Evolutionary conservation across 2,797 vertebrate genomes (phyloP), one percentile per base, ranked within the genome.

Genomic region (Zenarchopterus dispar): DNA sequence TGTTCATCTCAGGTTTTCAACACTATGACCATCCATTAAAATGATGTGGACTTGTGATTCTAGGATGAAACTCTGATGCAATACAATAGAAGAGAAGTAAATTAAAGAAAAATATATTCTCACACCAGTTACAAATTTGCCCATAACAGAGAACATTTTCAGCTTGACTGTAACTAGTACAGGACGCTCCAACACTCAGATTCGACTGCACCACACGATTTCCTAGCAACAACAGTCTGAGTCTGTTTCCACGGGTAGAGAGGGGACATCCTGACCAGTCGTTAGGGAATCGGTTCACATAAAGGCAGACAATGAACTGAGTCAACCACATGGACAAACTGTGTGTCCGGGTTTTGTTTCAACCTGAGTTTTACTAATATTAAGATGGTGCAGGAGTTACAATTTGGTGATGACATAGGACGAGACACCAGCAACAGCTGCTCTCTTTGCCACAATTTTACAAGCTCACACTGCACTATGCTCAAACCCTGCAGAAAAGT

Each of bases 161-260:
- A 45, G 22, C n/a, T 19, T 42, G 10, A 64, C 31, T 70, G 42
- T 50, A 23, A 36, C 17, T 56, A 18, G 31, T 36, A 52, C 49
- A 67, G 41, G 19, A 16, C n/a, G n/a, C 45, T 53, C 39, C 39
- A 26, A 61, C 31, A 24, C 28, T 73, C 51, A 67, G 62, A 46
- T 26, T 56, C 46, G 26, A 67, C 51, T 53, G 64, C n/a, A 31
- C 61, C 54, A 0, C 48, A 73, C 60, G 44, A 62, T 69, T 71
- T 70, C 62, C 56, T 52, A 57, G 63, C 33, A 45, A 33, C 39
- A 42, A 31, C 46, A 50, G 36, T 19, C 51, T 33, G 8, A 21
- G 39, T 50, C 28, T 64, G 55, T 58, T 63, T 45, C 56, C 53
- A 59, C 47, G 28, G 47, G 46, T 70, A 60, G 54, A 73, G 43